Evolutionary conservation across 2,797 vertebrate species (phyloP).

Genomic region (Spatula versicolor): DNA sequence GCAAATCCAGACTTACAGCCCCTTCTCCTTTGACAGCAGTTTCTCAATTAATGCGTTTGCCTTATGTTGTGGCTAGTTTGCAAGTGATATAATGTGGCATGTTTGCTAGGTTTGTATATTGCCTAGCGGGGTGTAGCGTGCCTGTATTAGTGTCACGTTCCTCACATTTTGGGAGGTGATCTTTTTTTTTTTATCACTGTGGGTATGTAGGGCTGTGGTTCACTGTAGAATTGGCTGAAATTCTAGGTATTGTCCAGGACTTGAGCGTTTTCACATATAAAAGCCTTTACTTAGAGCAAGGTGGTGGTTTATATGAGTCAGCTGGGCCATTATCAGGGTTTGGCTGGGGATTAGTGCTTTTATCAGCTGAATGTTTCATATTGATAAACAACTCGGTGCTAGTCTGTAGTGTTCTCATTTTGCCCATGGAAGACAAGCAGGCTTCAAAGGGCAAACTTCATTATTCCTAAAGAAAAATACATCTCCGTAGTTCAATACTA

Average conservation of each 20-base stretch:
- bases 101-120: neutral
- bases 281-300: neutral
- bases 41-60: neutral
- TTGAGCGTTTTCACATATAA: neutral
- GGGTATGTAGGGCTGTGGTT: neutral
- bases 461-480: neutral
- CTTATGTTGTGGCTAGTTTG: neutral
- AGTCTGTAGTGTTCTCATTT: neutral
- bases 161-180: neutral
- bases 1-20: neutral
- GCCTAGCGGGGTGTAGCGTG: neutral
- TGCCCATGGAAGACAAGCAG: neutral
- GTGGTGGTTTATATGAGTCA: neutral
- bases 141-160: neutral
- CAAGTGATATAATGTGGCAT: rapidly evolving
- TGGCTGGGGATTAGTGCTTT: neutral
- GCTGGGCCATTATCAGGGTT: neutral
- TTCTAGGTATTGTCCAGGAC: neutral
- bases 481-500: neutral
- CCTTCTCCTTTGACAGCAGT: neutral
- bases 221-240: neutral
- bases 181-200: neutral
- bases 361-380: neutral
- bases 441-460: neutral
- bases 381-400: neutral